Evolutionary conservation across 2,113 vertebrate genomes (phyloP), one percentile per base, ranked within the genome.

Genomic region (Malurus elegans): DNA sequence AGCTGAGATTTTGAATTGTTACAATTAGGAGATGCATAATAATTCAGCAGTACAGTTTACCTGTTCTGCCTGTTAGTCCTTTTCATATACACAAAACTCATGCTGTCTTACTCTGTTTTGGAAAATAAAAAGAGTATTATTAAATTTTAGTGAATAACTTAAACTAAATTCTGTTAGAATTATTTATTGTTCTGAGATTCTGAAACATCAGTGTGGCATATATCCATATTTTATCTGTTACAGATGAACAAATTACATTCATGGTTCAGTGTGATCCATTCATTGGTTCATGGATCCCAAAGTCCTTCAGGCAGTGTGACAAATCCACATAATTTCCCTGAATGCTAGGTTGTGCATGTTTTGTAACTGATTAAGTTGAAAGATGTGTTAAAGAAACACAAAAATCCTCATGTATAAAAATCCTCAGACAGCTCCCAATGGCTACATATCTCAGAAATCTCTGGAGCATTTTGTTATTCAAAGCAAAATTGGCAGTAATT

Each of bases 301-400:
- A 94, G 62, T 84, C 84, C 95, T 97, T 92, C 82, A 95, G 95
- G 94, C 74, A 86, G 71, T 76, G 50, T 96, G 90, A 92, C 79
- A 95, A 97, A 94, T 95, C 16, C 76, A 86, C 82, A 51, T 93
- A 72, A 96, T 95, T 85, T 96, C 88, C 85, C 61, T 82, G 90
- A 93, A 83, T 79, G 70, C 83, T 79, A 95, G 76, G 62, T 85
- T 94, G 78, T 95, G 47, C 78, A 38, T 92, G n/a, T 90, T 92
- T 92, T 94, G 53, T 86, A 81, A 96, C 88, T 94, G 87, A 76
- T 95, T 91, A 93, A 86, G 71, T 76, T 93, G 79, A 92, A 89
- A 93, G 81, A 93, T 86, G 32, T 93, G 48, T 91, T 78, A 90
- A 96, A 95, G 42, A 94, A 95, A 61, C 1, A 4, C 45, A 72